Evolutionary conservation across 2,797 vertebrate species (phyloP).

Genomic region (Parauchenoglanis ngamensis): DNA sequence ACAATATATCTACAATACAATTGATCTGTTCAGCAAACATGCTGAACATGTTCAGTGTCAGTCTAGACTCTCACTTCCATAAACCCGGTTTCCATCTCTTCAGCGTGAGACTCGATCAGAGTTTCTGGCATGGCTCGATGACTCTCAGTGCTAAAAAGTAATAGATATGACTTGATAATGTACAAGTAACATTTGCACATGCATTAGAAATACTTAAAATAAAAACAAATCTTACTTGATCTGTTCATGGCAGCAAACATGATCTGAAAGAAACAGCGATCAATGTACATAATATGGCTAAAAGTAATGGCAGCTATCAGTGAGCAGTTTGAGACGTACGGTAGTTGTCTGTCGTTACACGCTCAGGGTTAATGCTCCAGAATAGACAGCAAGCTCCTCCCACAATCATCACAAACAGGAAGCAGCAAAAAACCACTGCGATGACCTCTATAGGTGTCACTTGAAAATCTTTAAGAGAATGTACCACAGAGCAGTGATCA

Average conservation of each 20-base stretch:
- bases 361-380: slow-evolving; percentile 47
- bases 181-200: background rate
- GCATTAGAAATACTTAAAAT: slow-evolving; percentile 3
- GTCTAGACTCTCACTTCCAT: slow-evolving; percentile 33
- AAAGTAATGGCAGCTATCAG: background rate
- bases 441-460: slow-evolving; percentile 58
- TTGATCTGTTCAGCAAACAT: background rate
- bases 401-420: slow-evolving; percentile 62
- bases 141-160: slow-evolving; percentile 20
- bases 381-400: slow-evolving; percentile 54
- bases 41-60: background rate
- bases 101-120: background rate
- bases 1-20: background rate
- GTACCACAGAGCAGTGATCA: background rate
- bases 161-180: background rate
- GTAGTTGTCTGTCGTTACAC: background rate
- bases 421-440: slow-evolving; percentile 66
- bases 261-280: slow-evolving; percentile 2
- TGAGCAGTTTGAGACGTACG: slow-evolving; percentile 16
- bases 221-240: slow-evolving; percentile 27
- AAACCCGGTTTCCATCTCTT: slow-evolving; percentile 22
- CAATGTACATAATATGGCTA: background rate
- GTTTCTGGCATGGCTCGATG: background rate
- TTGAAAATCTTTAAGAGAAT: slow-evolving; percentile 51
- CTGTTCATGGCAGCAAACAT: background rate